Evolutionary conservation across 2,797 vertebrate genomes (phyloP).

Genomic region (Mionectes olivaceus): DNA sequence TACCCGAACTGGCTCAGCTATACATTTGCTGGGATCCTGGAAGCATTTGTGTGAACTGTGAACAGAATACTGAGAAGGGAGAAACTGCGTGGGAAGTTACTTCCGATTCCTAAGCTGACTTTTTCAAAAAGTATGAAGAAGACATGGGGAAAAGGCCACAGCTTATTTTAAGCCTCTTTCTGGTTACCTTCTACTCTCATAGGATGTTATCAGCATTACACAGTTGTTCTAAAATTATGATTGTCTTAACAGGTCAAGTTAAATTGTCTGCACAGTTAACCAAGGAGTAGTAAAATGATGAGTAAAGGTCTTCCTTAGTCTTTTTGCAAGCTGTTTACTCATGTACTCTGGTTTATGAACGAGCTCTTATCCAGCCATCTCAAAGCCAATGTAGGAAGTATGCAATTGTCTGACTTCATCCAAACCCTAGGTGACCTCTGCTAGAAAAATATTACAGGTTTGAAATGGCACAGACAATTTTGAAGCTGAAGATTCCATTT

Average conservation of each 20-base stretch:
- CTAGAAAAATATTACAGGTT: not conserved
- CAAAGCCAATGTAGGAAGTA: not conserved
- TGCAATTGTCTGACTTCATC: not conserved
- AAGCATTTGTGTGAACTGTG: constrained; percentile 38
- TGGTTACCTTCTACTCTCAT: accelerated
- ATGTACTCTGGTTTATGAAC: not conserved
- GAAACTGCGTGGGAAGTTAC: not conserved
- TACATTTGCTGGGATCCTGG: constrained; percentile 51
- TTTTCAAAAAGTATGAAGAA: not conserved
- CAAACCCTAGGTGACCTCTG: not conserved
- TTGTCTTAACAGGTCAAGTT: not conserved
- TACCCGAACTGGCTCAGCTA: constrained; percentile 43
- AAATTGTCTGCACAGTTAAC: not conserved
- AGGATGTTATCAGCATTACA: not conserved
- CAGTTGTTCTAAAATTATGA: not conserved
- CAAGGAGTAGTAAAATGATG: not conserved
- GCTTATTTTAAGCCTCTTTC: not conserved
- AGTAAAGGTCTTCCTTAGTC: not conserved
- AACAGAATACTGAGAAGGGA: constrained; percentile 49
- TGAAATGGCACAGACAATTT: not conserved
- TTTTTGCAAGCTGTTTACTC: not conserved
- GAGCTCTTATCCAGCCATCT: not conserved
- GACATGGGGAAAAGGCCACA: not conserved
- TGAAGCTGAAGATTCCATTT: not conserved
- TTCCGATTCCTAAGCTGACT: not conserved